Evolutionary conservation across 2,888 invertebrate species (phyloP).

Genomic region (Pimpla rufipes): DNA sequence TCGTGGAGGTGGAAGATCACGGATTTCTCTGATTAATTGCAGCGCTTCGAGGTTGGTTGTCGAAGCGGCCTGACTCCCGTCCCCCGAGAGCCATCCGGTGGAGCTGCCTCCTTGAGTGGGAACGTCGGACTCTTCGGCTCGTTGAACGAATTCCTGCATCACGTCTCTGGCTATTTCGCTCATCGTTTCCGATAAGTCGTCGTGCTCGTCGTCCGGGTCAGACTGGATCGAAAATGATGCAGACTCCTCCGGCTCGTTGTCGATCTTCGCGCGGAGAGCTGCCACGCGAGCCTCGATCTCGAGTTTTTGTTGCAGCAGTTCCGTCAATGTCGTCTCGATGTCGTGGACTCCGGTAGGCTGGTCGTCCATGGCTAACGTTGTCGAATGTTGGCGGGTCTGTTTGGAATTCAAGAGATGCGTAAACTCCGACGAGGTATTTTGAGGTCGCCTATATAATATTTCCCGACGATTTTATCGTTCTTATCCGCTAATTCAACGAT

Average conservation of each 20-base stretch:
- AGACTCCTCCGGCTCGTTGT: background rate
- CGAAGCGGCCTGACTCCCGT: background rate
- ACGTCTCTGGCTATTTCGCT: background rate
- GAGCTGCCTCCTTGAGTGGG: background rate
- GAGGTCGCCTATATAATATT: slow-evolving; percentile 42
- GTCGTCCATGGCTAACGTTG: too few species aligned
- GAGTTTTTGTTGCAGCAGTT: background rate
- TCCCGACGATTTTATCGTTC: slow-evolving; percentile 41
- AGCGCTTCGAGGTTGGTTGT: background rate
- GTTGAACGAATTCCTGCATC: background rate
- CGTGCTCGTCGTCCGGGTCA: background rate
- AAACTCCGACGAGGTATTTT: slow-evolving; percentile 24
- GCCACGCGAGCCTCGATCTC: background rate
- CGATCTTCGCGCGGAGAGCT: background rate
- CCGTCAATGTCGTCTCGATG: background rate
- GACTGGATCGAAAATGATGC: background rate
- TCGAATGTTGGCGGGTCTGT: background rate
- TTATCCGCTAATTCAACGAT: slow-evolving; percentile 50
- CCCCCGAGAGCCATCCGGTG: background rate
- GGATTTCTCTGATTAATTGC: slow-evolving; percentile 14
- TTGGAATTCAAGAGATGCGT: background rate
- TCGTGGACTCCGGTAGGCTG: background rate
- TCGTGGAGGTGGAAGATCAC: background rate
- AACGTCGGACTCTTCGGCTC: background rate
- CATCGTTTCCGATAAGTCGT: background rate